Percentiles rank a stretch among this genome's conserved stretches.
Evolutionary conservation across 2,888 invertebrate genomes (phyloP).

Genomic region (Lutraria lutraria): DNA sequence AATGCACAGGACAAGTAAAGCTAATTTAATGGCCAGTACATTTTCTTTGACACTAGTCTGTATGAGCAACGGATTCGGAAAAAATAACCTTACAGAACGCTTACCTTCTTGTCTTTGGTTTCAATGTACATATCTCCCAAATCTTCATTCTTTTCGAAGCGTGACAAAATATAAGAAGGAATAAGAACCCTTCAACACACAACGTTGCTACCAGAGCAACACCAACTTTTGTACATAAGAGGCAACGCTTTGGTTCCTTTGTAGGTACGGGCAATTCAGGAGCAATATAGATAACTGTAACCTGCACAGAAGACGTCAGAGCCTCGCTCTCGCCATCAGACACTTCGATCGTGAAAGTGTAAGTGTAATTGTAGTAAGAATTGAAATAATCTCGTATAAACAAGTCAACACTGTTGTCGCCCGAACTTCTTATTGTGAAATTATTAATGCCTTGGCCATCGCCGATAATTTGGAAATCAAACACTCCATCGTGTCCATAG

Average conservation of each 20-base stretch:
- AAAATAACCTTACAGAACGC: not conserved
- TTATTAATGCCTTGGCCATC: constrained; percentile 39
- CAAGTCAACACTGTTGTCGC: not conserved
- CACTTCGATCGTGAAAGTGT: constrained; percentile 45
- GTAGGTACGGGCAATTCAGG: not conserved
- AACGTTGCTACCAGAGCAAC: constrained; percentile 22
- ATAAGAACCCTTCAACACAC: constrained; percentile 23
- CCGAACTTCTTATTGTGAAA: constrained; percentile 27
- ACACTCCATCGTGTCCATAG: constrained; percentile 39
- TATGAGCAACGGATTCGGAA: not conserved
- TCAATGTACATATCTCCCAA: constrained; percentile 32
- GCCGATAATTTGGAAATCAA: constrained; percentile 44
- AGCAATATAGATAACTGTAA: constrained; percentile 46
- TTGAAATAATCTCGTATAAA: constrained; percentile 33
- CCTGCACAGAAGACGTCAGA: constrained; percentile 22
- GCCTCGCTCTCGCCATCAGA: constrained; percentile 38
- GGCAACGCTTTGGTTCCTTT: constrained; percentile 32
- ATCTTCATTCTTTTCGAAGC: constrained; percentile 19
- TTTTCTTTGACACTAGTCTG: not conserved
- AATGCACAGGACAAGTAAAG: too few species aligned
- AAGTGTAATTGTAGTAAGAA: constrained; percentile 49
- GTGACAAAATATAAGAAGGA: constrained; percentile 29
- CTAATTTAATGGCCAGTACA: too few species aligned
- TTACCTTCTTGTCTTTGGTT: constrained; percentile 32
- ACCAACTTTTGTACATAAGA: constrained; percentile 44